Conservation (phyloP, 2,888 invertebrate species). For the Agrotis ipsilon region DNA sequence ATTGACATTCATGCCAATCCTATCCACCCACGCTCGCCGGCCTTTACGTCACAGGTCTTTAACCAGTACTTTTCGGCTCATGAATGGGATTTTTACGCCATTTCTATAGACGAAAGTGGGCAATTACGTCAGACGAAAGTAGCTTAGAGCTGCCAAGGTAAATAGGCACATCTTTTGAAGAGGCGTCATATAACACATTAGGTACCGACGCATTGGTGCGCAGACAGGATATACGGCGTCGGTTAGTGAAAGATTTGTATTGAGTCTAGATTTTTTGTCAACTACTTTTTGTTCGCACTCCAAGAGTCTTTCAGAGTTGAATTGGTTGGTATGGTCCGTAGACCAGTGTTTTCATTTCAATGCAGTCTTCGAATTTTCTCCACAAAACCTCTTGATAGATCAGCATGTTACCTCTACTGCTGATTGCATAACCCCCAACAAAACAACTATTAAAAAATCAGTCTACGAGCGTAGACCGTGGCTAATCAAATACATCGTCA, state of each 20-base stretch:
- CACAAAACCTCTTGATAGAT: slow-evolving; percentile 20
- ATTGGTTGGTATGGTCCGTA: not conserved
- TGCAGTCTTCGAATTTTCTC: not conserved
- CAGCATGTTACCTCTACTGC: slow-evolving; percentile 8
- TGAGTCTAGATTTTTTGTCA: not conserved
- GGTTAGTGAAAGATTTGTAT: not conserved
- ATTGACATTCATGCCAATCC: slow-evolving; percentile 68
- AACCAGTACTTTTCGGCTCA: slow-evolving; percentile 57
- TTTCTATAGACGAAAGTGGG: slow-evolving; percentile 42
- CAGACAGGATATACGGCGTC: slow-evolving; percentile 8
- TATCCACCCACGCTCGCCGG: slow-evolving; percentile 66
- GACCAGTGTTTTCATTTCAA: not conserved
- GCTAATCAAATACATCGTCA: slow-evolving; percentile 75
- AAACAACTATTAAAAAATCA: slow-evolving; percentile 51
- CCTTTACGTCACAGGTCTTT: slow-evolving; percentile 67
- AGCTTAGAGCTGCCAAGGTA: slow-evolving; percentile 35
- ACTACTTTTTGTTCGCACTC: not conserved
- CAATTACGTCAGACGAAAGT: slow-evolving; percentile 36
- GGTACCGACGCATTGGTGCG: not conserved
- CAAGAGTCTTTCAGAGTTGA: not conserved
- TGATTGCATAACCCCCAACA: slow-evolving; percentile 47
- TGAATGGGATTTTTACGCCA: slow-evolving; percentile 57
- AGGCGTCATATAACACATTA: slow-evolving; percentile 17
- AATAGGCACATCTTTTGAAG: slow-evolving; percentile 31
- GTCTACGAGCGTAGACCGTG: slow-evolving; percentile 69